phyloP scores from a whole-genome alignment of 2,113 vertebrate species.

The Eulemur macaco region DNA sequence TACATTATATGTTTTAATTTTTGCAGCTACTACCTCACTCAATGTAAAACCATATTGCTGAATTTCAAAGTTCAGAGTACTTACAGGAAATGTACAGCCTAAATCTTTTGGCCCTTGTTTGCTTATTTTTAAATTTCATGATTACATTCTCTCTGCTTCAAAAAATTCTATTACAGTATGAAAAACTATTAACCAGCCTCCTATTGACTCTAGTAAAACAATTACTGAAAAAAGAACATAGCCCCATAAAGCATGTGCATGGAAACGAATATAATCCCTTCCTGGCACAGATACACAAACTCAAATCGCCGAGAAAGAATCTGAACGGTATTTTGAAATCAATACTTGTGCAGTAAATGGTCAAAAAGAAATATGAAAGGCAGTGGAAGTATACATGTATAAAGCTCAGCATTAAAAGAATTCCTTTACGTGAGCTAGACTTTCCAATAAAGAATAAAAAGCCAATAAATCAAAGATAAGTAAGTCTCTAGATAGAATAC shows the following conservation, averaged over 20 bases:
- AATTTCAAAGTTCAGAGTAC: constrained; percentile 30
- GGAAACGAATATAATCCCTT: constrained; percentile 59
- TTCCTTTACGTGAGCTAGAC: constrained; percentile 15
- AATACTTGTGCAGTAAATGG: constrained; percentile 47
- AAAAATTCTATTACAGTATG: constrained; percentile 64
- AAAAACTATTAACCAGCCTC: constrained; percentile 71
- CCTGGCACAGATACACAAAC: constrained; percentile 52
- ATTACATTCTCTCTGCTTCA: constrained; percentile 61
- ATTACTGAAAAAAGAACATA: constrained; percentile 63
- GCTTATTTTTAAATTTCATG: constrained; percentile 65
- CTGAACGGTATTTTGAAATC: constrained; percentile 59
- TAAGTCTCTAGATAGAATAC: neutral
- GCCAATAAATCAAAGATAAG: constrained; percentile 26
- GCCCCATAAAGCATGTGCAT: constrained; percentile 47
- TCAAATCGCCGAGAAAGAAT: constrained; percentile 38
- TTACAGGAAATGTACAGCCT: constrained; percentile 23
- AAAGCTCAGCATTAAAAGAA: constrained; percentile 48
- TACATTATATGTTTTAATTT: neutral
- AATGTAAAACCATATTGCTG: neutral
- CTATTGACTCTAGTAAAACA: constrained; percentile 71
- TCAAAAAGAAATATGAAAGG: constrained; percentile 55
- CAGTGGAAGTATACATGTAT: neutral
- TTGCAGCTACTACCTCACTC: neutral
- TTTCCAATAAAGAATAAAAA: constrained; percentile 44
- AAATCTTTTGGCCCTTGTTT: constrained; percentile 50